Base-by-base conservation (phyloP, 2,797 vertebrate species). In the Acrossocheilus fasciatus region DNA sequence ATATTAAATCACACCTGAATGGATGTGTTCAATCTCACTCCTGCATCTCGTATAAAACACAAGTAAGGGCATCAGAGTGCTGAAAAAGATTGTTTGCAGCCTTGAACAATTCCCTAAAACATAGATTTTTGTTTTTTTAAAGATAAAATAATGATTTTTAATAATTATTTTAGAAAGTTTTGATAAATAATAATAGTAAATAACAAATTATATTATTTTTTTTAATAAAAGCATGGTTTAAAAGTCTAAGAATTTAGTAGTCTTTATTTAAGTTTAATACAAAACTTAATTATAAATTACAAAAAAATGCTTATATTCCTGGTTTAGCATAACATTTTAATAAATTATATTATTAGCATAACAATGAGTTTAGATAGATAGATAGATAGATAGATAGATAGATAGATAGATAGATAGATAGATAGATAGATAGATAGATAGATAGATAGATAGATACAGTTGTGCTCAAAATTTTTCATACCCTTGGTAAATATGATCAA, bases 1-100 rank as follows among this genome's bases (percentile, higher is more conserved):
- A 84, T 26, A 76, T 64, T 54, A 20, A 72, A 74, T 73, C 54
- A 59, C 59, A 30, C 23, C 62, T 68, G 36, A 87, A 34, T 34
- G 57, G 18, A 47, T 43, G 39, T 10, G 2, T 85, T 79, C 57
- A 80, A 69, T 82, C 83, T 74, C 66, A 20, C 18, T 57, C 52
- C 36, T 43, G n/a, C 66, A 26, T 30, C 36, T 54, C 26, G 6
- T 59, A 78, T 36, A 78, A 85, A 68, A 77, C 52, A 12, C 20
- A 57, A 12, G 12, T 66, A 26, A 64, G 62, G 14, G 26, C 50
- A 82, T 39, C 34, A 43, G 30, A 39, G 66, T 57, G 45, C 20
- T 41, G 4, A 18, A 81, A 47, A 57, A 34, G 14, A 30, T 14
- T 64, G 62, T 11, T 43, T 45, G 57, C 18, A 17, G 52, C 34